Evolutionary conservation across 2,797 vertebrate genomes (phyloP).

Genomic region (Allobates femoralis): DNA sequence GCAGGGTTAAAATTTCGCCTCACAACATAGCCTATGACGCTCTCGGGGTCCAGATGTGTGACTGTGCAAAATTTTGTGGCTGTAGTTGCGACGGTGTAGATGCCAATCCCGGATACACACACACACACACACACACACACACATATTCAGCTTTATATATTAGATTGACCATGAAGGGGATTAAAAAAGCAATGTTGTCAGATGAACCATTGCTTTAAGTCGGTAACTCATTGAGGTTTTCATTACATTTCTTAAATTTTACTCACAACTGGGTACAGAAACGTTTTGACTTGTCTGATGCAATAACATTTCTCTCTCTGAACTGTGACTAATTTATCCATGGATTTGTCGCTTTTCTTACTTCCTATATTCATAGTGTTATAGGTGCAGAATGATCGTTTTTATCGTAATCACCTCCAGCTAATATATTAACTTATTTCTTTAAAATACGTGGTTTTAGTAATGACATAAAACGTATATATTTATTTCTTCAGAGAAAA

Average conservation of each 20-base stretch:
- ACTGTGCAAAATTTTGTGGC: too few relatives aligned
- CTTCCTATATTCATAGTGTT: background rate
- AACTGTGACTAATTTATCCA: background rate
- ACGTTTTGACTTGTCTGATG: background rate
- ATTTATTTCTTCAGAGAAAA: background rate
- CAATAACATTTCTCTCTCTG: background rate
- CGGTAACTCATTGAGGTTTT: background rate
- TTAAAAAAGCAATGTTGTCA: background rate
- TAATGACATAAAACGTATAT: background rate
- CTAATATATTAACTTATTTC: background rate
- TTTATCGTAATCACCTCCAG: background rate
- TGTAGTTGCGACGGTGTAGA: too few relatives aligned
- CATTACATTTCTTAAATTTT: background rate
- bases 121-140: too few relatives aligned
- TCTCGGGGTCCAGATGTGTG: too few relatives aligned
- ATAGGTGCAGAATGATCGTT: background rate
- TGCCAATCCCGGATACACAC: too few relatives aligned
- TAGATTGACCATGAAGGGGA: background rate
- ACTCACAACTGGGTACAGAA: background rate
- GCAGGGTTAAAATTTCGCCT: too few relatives aligned
- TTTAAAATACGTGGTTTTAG: background rate
- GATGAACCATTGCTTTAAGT: background rate
- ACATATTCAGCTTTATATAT: too few relatives aligned
- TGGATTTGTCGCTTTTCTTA: background rate
- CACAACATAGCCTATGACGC: too few relatives aligned